Percentiles rank a stretch among this genome's conserved stretches.
These are phyloP conservation scores for Chamaea fasciata DNA, from an alignment of 2,113 vertebrate species.

Conservation along the genomic window DNA sequence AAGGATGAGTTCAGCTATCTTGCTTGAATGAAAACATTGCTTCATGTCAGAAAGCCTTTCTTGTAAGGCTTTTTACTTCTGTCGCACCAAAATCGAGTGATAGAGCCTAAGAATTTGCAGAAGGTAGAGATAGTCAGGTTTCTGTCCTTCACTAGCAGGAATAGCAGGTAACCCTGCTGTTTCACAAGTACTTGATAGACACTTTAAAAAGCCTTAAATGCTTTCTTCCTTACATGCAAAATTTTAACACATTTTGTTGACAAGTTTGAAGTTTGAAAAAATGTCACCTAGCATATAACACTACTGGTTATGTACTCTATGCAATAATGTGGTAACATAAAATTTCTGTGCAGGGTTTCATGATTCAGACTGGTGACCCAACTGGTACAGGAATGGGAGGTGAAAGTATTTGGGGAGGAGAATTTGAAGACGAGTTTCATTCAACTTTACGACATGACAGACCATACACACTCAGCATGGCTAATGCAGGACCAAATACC, in stretches of 20 bases:
- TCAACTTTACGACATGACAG: conserved; percentile 94
- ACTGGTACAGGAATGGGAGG: conserved; percentile 98
- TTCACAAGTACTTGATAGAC: background rate
- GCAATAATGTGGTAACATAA: background rate
- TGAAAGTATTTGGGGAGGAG: conserved; percentile 98
- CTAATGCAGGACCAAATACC: conserved; percentile 90
- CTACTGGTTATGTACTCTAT: background rate
- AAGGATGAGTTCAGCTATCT: background rate
- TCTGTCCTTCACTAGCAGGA: background rate
- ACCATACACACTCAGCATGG: conserved; percentile 97
- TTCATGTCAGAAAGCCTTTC: background rate
- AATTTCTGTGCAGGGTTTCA: conserved; percentile 84
- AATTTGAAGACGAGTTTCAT: conserved; percentile 98
- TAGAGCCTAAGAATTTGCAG: background rate
- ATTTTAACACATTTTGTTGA: background rate
- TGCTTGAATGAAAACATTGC: background rate
- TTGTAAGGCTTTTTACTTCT: background rate
- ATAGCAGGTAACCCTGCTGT: background rate
- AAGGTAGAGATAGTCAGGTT: background rate
- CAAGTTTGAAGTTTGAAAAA: background rate
- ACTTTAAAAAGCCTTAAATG: background rate
- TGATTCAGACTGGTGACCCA: conserved; percentile 98
- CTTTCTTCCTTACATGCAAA: background rate
- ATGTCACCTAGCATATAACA: background rate
- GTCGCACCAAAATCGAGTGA: background rate